Evolutionary conservation across 2,888 invertebrate species (phyloP).

Genomic region (Acheta domesticus): DNA sequence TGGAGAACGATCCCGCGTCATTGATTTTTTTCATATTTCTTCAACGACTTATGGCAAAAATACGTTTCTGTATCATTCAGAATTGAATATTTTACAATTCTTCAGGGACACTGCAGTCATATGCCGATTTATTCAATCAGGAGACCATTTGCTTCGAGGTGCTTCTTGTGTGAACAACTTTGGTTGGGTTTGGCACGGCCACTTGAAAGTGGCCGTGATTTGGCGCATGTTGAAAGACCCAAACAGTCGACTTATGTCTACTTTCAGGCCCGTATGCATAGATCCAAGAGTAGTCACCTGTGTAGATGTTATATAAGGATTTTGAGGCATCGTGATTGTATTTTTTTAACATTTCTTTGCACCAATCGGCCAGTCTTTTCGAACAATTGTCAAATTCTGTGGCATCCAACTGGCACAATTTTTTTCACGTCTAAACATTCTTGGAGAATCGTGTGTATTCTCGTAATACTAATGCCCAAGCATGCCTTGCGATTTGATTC

Average conservation of each 20-base stretch:
- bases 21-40: background rate
- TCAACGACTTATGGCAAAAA: background rate
- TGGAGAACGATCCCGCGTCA: background rate
- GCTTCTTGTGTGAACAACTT: background rate
- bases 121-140: background rate
- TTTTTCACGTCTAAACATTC: background rate
- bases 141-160: background rate
- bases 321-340: constrained; percentile 27
- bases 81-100: background rate
- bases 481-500: background rate
- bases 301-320: constrained; percentile 22
- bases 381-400: background rate
- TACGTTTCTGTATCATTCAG: background rate
- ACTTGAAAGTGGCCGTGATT: too few species aligned
- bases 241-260: constrained; percentile 25
- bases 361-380: constrained; percentile 39
- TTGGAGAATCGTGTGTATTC: background rate
- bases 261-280: constrained; percentile 18
- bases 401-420: background rate
- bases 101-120: background rate
- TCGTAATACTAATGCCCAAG: background rate
- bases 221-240: constrained; percentile 41
- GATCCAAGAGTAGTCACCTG: constrained; percentile 33
- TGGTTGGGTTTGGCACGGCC: background rate
- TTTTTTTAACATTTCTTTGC: constrained; percentile 37